A percentile compares a stretch with the other conserved stretches of the same genome.
phyloP scores from a whole-genome alignment of 2,113 vertebrate genomes.

The Paradoxurus hermaphroditus region DNA sequence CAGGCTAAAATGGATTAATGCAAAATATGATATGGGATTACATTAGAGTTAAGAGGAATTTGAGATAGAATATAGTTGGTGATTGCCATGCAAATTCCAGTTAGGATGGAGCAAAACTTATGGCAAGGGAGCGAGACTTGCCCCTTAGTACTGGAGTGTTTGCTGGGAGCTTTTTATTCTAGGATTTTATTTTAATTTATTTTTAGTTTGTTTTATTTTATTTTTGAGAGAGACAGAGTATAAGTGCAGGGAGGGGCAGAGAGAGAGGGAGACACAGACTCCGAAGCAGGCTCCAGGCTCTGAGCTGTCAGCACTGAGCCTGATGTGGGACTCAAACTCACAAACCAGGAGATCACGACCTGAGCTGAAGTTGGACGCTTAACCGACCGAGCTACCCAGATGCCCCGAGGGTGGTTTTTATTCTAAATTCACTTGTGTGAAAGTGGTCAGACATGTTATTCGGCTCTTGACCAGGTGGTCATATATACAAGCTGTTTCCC shows the following conservation, averaged over 20 bases:
- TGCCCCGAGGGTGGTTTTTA: not conserved
- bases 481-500: not conserved
- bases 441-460: not conserved
- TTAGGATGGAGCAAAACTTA: not conserved
- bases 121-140: not conserved
- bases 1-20: not conserved
- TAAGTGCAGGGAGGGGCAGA: too few species aligned
- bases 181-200: too few species aligned
- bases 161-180: not conserved
- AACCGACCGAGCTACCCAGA: too few species aligned
- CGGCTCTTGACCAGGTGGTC: not conserved
- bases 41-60: not conserved
- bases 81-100: not conserved
- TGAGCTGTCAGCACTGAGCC: too few species aligned
- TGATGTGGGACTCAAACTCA: too few species aligned
- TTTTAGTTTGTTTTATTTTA: too few species aligned
- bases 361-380: too few species aligned
- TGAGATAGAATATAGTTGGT: not conserved
- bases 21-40: not conserved
- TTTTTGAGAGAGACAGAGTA: too few species aligned
- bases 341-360: too few species aligned
- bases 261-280: too few species aligned
- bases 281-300: too few species aligned
- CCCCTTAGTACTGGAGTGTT: not conserved
- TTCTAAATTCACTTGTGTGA: not conserved